These are phyloP conservation scores for Aphelenchoides besseyi DNA, from an alignment of 1,140 invertebrate genomes.

Conservation along the genomic window DNA sequence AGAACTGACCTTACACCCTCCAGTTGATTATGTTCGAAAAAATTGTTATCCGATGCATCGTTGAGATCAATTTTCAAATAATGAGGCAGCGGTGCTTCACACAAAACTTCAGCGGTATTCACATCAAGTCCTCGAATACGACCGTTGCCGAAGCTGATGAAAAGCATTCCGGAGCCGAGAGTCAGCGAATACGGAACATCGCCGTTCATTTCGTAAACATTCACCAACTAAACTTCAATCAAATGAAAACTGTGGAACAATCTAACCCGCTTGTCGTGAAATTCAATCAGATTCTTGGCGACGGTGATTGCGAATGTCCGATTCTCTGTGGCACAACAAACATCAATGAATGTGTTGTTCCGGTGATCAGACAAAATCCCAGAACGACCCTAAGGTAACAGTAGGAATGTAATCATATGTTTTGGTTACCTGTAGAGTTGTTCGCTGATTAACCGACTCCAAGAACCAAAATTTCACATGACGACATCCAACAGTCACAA, in stretches of 20 bases:
- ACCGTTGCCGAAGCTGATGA: constrained; percentile 53
- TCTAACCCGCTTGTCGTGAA: constrained; percentile 50
- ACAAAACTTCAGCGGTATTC: constrained; percentile 25
- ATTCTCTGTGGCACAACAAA: constrained; percentile 48
- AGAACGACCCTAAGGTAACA: constrained; percentile 52
- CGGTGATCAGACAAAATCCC: constrained; percentile 53
- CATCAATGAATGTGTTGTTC: constrained; percentile 55
- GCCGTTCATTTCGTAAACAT: constrained; percentile 46
- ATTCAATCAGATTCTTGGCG: constrained; percentile 50
- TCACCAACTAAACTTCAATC: constrained; percentile 36
- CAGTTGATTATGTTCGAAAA: constrained; percentile 10
- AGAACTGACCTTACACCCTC: constrained; percentile 18
- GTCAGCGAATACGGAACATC: constrained; percentile 36
- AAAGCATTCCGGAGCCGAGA: constrained; percentile 36
- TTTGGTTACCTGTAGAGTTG: constrained; percentile 43
- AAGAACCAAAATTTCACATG: constrained; percentile 58
- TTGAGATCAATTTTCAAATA: constrained; percentile 28
- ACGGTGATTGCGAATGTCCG: constrained; percentile 52
- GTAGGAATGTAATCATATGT: too few species aligned
- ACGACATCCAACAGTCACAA: constrained; percentile 49
- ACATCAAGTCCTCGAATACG: constrained; percentile 40
- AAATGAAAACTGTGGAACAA: constrained; percentile 23
- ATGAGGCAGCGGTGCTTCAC: constrained; percentile 38
- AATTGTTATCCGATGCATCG: constrained; percentile 15
- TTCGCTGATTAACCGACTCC: constrained; percentile 13